phyloP scores from a whole-genome alignment of 2,113 vertebrate genomes.

The Leptodactylus fuscus region DNA sequence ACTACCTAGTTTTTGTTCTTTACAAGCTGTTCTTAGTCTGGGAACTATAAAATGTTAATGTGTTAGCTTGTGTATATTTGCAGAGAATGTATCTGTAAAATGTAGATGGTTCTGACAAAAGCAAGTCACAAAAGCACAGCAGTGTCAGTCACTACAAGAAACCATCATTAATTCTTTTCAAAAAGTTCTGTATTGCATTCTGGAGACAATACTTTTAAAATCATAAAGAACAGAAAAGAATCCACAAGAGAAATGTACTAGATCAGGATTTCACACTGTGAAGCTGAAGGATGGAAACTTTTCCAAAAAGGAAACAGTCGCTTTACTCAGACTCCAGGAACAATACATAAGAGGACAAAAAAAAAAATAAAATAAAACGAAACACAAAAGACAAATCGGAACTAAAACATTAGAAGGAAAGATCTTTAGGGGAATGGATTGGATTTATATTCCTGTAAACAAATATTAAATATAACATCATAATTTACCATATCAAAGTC shows the following conservation, averaged over 20 bases:
- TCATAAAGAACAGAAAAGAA: not conserved
- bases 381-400: slow-evolving; percentile 1
- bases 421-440: not conserved
- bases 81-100: not conserved
- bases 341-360: not conserved
- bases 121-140: not conserved
- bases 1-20: not conserved
- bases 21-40: not conserved
- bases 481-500: not conserved
- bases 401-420: not conserved
- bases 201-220: not conserved
- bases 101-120: not conserved
- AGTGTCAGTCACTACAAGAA: not conserved
- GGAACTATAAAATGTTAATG: not conserved
- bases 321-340: not conserved
- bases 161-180: not conserved
- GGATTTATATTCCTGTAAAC: not conserved
- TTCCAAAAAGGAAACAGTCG: slow-evolving; percentile 13
- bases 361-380: not conserved
- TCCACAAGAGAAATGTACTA: not conserved
- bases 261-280: slow-evolving; percentile 15
- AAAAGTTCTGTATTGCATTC: not conserved
- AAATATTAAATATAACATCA: not conserved
- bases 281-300: slow-evolving; percentile 19
- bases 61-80: not conserved